Evolutionary conservation across 2,888 invertebrate species (phyloP).

Genomic region (Lycocerus yunnanus): DNA sequence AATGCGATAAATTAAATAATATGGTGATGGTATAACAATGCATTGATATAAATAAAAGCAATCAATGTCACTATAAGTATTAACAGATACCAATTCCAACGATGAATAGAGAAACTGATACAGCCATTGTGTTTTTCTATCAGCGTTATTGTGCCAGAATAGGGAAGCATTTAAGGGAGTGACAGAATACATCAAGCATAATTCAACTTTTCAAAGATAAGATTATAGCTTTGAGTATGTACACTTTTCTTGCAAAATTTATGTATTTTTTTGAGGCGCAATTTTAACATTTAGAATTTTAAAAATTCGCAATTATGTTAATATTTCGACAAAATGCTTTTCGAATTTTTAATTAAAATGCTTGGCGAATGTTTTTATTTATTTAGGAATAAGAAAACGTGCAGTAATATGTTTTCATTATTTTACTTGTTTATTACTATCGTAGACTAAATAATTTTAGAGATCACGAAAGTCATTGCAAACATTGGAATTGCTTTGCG

Average conservation of each 20-base stretch:
- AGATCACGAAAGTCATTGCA: neutral
- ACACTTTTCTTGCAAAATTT: neutral
- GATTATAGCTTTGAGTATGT: neutral
- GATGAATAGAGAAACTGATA: neutral
- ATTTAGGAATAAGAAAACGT: neutral
- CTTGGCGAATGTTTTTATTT: neutral
- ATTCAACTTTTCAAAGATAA: neutral
- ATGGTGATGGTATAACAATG: neutral
- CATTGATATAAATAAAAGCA: neutral
- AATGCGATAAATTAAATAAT: neutral
- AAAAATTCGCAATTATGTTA: neutral
- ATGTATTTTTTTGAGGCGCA: neutral
- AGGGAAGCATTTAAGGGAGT: slow-evolving; percentile 1
- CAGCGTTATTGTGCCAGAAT: neutral
- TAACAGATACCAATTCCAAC: neutral
- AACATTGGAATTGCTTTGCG: neutral
- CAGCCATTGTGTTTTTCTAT: slow-evolving; percentile 1
- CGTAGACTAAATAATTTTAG: neutral
- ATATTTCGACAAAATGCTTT: neutral
- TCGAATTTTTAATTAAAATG: neutral
- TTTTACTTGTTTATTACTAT: neutral
- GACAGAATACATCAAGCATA: slow-evolving; percentile 4
- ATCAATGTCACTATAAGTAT: neutral
- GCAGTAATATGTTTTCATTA: neutral
- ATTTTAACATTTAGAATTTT: neutral